Evolutionary conservation across 1,140 invertebrate genomes (phyloP), one percentile per base, ranked within the genome.

Genomic region (Diabrotica undecimpunctata): DNA sequence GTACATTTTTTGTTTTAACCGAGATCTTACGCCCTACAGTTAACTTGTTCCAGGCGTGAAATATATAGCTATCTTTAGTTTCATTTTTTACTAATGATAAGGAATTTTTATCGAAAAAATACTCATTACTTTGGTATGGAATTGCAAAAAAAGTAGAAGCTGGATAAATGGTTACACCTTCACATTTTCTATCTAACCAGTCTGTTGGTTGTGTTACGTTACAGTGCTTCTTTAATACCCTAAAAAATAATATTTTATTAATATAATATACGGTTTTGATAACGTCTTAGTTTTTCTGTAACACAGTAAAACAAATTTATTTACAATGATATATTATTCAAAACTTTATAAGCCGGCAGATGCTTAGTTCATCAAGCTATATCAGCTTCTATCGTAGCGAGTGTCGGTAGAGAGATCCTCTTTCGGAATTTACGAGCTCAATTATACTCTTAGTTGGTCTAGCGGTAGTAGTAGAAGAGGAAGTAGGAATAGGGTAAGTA

Each of bases 11-110:
- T 36, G 81, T 81, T 11, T 80, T 77, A 0, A 83, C 77, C 10
- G 72, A 71, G 12, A 88, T 76, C 25, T 70, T 76, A 50, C 75
- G 72, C 0, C 77, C 66, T 10, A 73, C 79, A 57, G 86, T 88
- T 46, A 86, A 82, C 51, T 85, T 86, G 70, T 90, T 90, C 88
- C 88, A 90, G 0, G 90, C 86, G 65, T 90, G 88, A 59, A 88
- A 85, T 0, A 82, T 79, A 66, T 82, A 80, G 2, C 87, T 85
- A 8, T 85, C 75, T 53, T 81, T 75, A 0, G 86, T 72, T 41
- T 75, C 69, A 4, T 77, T 70, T 73, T 88, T 75, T 0, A 83
- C 84, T n/a, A 77, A 63, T 10, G 84, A 76, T 2, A 77, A 66
- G 39, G 80, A 70, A 9, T 82, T 71, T 0, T 74, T 66, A 11